Conservation (phyloP, 1,140 invertebrate species). For the Delia radicum region DNA sequence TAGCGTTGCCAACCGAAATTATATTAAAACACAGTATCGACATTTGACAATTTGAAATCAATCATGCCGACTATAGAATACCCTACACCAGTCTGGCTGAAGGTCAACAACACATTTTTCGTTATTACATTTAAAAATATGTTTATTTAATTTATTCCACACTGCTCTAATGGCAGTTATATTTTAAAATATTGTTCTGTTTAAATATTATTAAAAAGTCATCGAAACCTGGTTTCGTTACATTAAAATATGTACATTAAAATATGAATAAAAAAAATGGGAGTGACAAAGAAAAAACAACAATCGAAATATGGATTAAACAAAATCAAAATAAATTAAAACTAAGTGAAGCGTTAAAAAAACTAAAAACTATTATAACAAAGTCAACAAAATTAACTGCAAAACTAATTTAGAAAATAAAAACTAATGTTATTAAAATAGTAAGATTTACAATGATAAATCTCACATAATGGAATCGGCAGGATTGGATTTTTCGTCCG, state of each 20-base stretch:
- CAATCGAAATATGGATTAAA: neutral
- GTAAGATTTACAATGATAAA: neutral
- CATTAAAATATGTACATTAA: neutral
- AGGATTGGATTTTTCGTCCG: constrained; percentile 45
- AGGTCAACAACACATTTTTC: too few species aligned
- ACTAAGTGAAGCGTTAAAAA: neutral
- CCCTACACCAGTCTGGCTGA: too few species aligned
- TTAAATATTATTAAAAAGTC: neutral
- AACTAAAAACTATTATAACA: constrained; percentile 22
- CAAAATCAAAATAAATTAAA: neutral
- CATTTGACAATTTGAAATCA: neutral
- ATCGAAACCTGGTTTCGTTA: constrained; percentile 16
- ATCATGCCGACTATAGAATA: too few species aligned
- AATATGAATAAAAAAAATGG: neutral
- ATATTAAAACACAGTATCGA: too few species aligned
- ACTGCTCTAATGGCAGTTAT: neutral
- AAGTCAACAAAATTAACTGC: constrained; percentile 3
- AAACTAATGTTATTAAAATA: too few species aligned
- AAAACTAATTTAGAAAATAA: neutral
- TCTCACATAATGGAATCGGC: constrained; percentile 39
- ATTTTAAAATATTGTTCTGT: neutral
- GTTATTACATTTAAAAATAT: constrained; percentile 13
- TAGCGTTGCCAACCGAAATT: too few species aligned
- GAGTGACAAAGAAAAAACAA: neutral
- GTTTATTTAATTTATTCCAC: neutral